These are phyloP conservation scores for Sitobion miscanthi DNA, from an alignment of 1,140 invertebrate genomes.

Conservation along the genomic window DNA sequence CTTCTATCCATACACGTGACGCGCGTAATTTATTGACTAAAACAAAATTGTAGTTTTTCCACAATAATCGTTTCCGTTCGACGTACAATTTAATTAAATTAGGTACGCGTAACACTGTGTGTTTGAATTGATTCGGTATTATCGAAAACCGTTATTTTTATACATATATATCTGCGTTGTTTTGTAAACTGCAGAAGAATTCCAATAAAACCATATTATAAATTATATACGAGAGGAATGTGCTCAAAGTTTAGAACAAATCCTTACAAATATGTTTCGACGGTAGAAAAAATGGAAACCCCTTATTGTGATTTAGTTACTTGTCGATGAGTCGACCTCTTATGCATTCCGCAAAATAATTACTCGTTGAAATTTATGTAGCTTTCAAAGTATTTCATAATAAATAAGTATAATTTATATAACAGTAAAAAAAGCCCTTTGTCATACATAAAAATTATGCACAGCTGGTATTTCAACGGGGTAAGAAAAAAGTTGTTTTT, in stretches of 20 bases:
- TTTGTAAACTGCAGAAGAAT: not conserved
- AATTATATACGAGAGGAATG: not conserved
- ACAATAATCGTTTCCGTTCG: not conserved
- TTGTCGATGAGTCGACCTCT: not conserved
- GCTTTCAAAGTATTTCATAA: not conserved
- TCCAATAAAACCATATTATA: not conserved
- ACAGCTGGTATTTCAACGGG: not conserved
- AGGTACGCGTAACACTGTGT: not conserved
- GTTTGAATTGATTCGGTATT: not conserved
- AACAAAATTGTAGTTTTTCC: not conserved
- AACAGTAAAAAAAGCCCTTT: not conserved
- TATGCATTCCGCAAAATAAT: not conserved
- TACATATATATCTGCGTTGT: not conserved
- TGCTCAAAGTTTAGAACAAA: not conserved
- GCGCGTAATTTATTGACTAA: not conserved
- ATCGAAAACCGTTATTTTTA: not conserved
- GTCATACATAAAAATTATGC: not conserved
- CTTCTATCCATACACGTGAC: not conserved
- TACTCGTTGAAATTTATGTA: not conserved
- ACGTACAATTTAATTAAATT: not conserved
- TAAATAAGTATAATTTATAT: not conserved
- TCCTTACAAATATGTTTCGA: not conserved
- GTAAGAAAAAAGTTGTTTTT: not conserved
- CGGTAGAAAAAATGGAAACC: not conserved
- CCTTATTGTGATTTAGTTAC: not conserved